Evolutionary conservation across 2,797 vertebrate species (phyloP), one percentile per base, ranked within the genome.

Genomic region (Hippopotamyrus pictus): DNA sequence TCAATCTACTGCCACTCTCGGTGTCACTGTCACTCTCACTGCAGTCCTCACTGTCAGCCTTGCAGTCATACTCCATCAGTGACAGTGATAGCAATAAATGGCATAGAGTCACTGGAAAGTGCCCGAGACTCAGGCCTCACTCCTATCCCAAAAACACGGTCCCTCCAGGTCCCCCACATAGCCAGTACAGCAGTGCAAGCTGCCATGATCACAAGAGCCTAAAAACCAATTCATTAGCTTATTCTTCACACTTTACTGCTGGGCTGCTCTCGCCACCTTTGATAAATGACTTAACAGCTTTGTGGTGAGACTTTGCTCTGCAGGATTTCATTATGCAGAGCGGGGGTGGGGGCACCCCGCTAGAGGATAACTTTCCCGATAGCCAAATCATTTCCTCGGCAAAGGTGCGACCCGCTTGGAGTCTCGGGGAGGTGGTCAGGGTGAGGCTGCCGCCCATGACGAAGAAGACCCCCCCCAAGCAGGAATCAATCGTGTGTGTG

Each of bases 211-310:
- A 86, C 57, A 50, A n/a, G 9, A 62, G 82, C 54, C 57, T 86
- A 86, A 87, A 44, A 89, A 53, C n/a, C 82, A 89, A 87, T 89
- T 89, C 89, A 89, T 89, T 89, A 89, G 84, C 85, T 86, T 87
- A 73, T 62, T 73, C 73, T 57, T 87, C 84, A 89, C 59, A 89
- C 86, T 73, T 87, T 57, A 33, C 14, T 86, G 83, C 37, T 51
- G 82, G 54, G 46, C 59, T 86, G 59, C 62, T 41, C 89, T 51
- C 73, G 12, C 41, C 25, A 65, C 85, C 73, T 76, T 87, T 87
- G 85, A 89, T 50, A 89, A 89, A 89, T 79, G 86, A 85, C 62
- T 73, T 29, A 22, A 89, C 62, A 79, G 89, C 85, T 57, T 87
- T 87, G 83, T 85, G n/a, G 76, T 82, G 54, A 83, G 83, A 50